phyloP scores from a whole-genome alignment of 2,113 vertebrate species.

The Zapornia atra region DNA sequence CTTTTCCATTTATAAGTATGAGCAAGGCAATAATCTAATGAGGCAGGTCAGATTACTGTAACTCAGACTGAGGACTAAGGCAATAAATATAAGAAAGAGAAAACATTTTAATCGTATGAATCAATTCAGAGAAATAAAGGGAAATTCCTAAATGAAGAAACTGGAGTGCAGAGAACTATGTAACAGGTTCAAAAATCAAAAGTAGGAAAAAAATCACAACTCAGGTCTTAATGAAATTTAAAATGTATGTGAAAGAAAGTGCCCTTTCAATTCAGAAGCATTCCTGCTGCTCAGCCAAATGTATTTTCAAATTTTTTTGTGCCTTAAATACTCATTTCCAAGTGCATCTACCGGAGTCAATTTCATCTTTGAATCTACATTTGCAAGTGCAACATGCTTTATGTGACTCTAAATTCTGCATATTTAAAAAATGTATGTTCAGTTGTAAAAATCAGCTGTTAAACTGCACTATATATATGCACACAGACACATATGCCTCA shows the following conservation, averaged over 20 bases:
- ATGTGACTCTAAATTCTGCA: not conserved
- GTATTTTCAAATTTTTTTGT: not conserved
- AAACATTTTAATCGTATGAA: not conserved
- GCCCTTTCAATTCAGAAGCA: not conserved
- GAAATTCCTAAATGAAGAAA: not conserved
- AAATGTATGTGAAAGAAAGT: not conserved
- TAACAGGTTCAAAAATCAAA: not conserved
- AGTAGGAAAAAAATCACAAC: not conserved
- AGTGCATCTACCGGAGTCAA: not conserved
- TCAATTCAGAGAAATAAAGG: not conserved
- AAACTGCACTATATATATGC: not conserved
- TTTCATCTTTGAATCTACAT: not conserved
- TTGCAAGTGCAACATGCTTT: not conserved
- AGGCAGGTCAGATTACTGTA: not conserved
- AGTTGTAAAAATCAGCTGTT: not conserved
- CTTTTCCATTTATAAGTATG: not conserved
- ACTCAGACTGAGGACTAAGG: not conserved
- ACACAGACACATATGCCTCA: not conserved
- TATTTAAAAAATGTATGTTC: not conserved
- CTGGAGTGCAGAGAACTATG: accelerated
- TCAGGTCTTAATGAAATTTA: not conserved
- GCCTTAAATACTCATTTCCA: not conserved
- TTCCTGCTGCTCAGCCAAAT: not conserved
- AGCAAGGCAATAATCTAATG: not conserved
- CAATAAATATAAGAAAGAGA: not conserved